These are phyloP conservation scores for Epinephelus cyanopodus DNA, from an alignment of 2,113 vertebrate species.

Conservation along the genomic window DNA sequence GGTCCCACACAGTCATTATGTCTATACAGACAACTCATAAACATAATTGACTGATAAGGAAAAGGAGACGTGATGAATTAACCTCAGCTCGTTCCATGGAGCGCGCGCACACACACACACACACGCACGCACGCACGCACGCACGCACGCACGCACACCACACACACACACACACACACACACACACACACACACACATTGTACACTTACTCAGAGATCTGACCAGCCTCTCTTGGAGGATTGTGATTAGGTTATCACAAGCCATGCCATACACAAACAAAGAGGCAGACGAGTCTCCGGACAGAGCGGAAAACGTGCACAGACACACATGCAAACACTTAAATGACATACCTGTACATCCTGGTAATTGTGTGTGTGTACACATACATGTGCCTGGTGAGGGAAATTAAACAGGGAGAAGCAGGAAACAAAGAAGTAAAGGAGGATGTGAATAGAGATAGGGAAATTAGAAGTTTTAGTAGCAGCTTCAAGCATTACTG, in stretches of 20 bases:
- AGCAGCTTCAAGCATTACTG: not conserved
- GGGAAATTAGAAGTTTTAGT: not conserved
- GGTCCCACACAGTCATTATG: constrained; percentile 69
- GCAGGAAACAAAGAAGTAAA: constrained; percentile 5
- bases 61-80: constrained; percentile 70
- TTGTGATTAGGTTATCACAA: constrained; percentile 49
- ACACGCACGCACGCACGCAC: constrained; percentile 31
- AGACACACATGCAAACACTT: constrained; percentile 25
- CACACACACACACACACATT: constrained; percentile 12
- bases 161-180: constrained; percentile 36
- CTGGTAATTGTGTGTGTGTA: not conserved
- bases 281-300: constrained; percentile 41
- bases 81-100: constrained; percentile 15
- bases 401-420: not conserved
- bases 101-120: constrained; percentile 5
- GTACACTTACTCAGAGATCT: not conserved
- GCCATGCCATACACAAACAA: constrained; percentile 60
- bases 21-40: constrained; percentile 71
- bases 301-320: constrained; percentile 19
- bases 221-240: constrained; percentile 19
- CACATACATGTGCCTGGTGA: not conserved
- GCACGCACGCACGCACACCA: no score
- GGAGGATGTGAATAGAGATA: not conserved
- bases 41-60: constrained; percentile 78
- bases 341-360: constrained; percentile 19